Evolutionary conservation across 2,113 vertebrate species (phyloP).

Genomic region (Pollachius pollachius): DNA sequence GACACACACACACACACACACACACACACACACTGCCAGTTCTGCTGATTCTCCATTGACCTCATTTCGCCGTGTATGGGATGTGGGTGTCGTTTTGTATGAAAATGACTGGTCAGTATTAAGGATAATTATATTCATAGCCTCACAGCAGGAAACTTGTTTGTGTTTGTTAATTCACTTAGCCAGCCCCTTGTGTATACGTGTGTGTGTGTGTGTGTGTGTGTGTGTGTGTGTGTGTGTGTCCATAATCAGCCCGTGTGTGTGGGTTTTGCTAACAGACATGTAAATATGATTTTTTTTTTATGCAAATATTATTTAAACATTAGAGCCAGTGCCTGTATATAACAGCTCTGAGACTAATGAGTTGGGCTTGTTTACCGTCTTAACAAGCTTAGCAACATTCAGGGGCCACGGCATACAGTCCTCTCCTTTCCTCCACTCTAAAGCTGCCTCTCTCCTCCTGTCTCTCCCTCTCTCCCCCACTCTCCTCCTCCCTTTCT

Average conservation of each 20-base stretch:
- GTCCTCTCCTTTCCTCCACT: slow-evolving; percentile 13
- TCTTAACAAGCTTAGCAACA: slow-evolving; percentile 26
- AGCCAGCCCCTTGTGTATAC: slow-evolving; percentile 13
- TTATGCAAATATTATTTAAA: slow-evolving; percentile 52
- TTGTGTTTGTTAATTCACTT: slow-evolving; percentile 62
- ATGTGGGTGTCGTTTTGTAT: slow-evolving; percentile 18
- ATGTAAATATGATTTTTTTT: slow-evolving; percentile 35
- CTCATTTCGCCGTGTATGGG: slow-evolving; percentile 50
- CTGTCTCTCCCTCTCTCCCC: too few species aligned
- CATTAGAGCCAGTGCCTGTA: slow-evolving; percentile 20
- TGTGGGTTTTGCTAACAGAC: slow-evolving; percentile 2
- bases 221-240: neutral
- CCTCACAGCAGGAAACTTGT: slow-evolving; percentile 60
- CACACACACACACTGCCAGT: slow-evolving; percentile 14
- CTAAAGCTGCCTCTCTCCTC: neutral
- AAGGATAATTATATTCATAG: slow-evolving; percentile 70
- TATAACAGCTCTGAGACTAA: slow-evolving; percentile 37
- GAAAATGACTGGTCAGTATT: slow-evolving; percentile 68
- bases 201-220: slow-evolving; percentile 16
- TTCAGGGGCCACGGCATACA: neutral
- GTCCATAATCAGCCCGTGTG: neutral
- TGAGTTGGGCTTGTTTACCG: slow-evolving; percentile 37
- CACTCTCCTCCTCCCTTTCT: too few species aligned
- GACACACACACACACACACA: slow-evolving; percentile 1
- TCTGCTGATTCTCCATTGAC: slow-evolving; percentile 60